Conservation (phyloP, 2,797 vertebrate species). For the Phataginus tricuspis region DNA sequence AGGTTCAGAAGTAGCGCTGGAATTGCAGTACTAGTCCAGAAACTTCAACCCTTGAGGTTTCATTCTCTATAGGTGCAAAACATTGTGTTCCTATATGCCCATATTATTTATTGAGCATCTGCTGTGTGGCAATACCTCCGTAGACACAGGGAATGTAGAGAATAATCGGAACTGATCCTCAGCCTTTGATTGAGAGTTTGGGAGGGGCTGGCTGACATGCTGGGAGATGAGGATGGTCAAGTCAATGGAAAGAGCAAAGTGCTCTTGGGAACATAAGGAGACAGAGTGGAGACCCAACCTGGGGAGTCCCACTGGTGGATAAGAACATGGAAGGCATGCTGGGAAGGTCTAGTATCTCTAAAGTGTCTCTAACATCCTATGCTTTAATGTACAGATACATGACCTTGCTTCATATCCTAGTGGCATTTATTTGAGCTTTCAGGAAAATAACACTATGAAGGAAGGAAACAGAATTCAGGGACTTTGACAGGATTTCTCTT, state of each 20-base stretch:
- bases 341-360: background rate
- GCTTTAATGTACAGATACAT: background rate
- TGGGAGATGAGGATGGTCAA: background rate
- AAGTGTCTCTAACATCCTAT: background rate
- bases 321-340: background rate
- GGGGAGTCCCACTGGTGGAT: background rate
- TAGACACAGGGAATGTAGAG: background rate
- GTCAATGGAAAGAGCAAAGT: background rate
- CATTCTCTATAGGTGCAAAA: background rate
- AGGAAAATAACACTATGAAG: background rate
- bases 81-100: background rate
- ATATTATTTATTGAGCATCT: background rate
- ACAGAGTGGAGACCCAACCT: background rate
- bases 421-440: background rate
- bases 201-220: background rate
- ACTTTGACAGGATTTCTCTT: background rate
- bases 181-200: background rate
- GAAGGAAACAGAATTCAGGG: constrained; percentile 11
- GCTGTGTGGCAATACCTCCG: background rate
- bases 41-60: background rate
- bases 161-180: background rate
- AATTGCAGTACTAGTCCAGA: background rate
- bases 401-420: background rate
- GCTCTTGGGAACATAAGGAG: background rate
- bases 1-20: background rate